Base-by-base conservation (phyloP, 2,113 vertebrate species). In the Collichthys lucidus region DNA sequence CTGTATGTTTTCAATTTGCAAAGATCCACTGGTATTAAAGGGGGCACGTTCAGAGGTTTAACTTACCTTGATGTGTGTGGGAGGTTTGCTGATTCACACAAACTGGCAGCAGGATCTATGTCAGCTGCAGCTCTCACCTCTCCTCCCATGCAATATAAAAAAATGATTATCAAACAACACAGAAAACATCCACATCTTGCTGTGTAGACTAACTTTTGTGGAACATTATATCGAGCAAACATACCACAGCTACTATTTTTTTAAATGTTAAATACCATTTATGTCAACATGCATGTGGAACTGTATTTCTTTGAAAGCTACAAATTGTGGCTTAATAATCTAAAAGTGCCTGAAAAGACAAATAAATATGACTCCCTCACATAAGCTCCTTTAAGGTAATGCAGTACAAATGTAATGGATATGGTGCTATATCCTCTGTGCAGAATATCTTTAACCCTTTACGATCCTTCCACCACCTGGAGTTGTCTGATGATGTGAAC, bases 51-150 rank as follows among this genome's bases (percentile, higher is more conserved):
- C 17, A 44, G 42, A 44, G 11, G 17, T 50, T 74, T 62, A 5
- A 16, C 26, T 44, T 15, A 52, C 70, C 55, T 74, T 74, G 62
- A 40, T 66, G 44, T 59, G 68, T 71, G 55, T 61, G 56, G 69
- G 42, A 57, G 61, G 42, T 60, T 59, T 52, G 42, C 69, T 80
- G 61, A 74, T 63, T 63, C 56, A 52, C 56, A 14, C 66, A 35
- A 10, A 53, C 19, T 68, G 26, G 35, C 35, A 40, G 35, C 65
- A n/a, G 49, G 65, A 20, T 16, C 22, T 71, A 35, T 15, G 10
- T 53, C 67, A 72, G 50, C 53, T 60, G 69, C 60, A 73, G 24
- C 42, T 35, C 59, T 31, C 3, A 75, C 55, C 64, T 10, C n/a
- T 60, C 44, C 55, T 60, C 26, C 42, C 4, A 1, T 55, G 49